Evolutionary conservation across 1,140 invertebrate genomes (phyloP).

Genomic region (Bacillus rossius): DNA sequence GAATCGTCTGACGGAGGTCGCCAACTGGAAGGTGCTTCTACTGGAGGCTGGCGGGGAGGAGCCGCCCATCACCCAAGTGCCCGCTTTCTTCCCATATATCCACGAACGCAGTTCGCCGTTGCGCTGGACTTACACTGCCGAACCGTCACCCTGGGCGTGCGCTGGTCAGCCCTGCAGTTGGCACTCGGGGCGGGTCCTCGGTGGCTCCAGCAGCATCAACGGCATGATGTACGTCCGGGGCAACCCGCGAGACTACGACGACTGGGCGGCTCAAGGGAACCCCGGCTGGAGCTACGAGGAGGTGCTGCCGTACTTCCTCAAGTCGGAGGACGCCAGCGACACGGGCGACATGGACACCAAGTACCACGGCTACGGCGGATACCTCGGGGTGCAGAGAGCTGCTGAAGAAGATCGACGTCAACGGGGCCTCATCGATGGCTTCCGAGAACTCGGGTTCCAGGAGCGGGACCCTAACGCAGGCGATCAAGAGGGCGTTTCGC

Average conservation of each 20-base stretch:
- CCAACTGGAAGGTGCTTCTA: slow-evolving; percentile 27
- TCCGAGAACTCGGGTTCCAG: neutral
- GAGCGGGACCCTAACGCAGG: slow-evolving; percentile 3
- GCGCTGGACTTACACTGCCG: neutral
- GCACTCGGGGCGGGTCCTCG: slow-evolving; percentile 43
- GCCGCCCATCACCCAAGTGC: slow-evolving; percentile 18
- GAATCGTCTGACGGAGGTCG: slow-evolving; percentile 25
- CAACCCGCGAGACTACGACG: slow-evolving; percentile 62
- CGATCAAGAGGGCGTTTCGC: neutral
- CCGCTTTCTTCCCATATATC: neutral
- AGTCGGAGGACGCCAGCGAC: slow-evolving; percentile 77
- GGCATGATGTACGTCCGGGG: slow-evolving; percentile 62
- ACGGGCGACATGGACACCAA: slow-evolving; percentile 68
- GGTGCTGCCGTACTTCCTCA: slow-evolving; percentile 10
- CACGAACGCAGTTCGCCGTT: neutral
- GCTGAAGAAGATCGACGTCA: slow-evolving; percentile 46
- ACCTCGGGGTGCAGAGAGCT: slow-evolving; percentile 76
- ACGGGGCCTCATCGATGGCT: neutral
- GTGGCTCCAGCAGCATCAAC: slow-evolving; percentile 56
- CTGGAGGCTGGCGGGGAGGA: slow-evolving; percentile 37
- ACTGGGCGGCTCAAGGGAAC: slow-evolving; percentile 83
- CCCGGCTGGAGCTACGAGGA: slow-evolving; percentile 38
- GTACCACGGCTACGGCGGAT: slow-evolving; percentile 59
- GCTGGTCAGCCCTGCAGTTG: slow-evolving; percentile 31
- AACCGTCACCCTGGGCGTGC: neutral